phyloP scores from a whole-genome alignment of 2,113 vertebrate species.

The Sakesphorus luctuosus region DNA sequence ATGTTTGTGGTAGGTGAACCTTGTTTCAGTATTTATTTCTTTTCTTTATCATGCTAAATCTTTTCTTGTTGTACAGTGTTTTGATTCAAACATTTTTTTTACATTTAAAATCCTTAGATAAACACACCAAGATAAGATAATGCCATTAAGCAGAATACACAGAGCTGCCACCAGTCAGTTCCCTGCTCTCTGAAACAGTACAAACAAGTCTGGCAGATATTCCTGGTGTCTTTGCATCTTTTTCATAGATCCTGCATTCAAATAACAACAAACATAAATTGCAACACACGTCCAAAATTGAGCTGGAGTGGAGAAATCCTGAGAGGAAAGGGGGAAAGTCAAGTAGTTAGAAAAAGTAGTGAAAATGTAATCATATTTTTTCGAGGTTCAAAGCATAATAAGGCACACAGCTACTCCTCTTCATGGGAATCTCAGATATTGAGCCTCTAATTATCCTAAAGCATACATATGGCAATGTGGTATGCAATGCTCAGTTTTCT shows the following conservation, averaged over 20 bases:
- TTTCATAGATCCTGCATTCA: background rate
- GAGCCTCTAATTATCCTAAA: slow-evolving; percentile 28
- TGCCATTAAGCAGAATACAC: background rate
- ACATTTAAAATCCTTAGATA: background rate
- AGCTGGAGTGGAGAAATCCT: background rate
- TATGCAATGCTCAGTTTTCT: background rate
- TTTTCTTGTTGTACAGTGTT: background rate
- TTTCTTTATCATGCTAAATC: background rate
- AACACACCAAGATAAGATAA: background rate
- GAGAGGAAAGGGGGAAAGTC: background rate
- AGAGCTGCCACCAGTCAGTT: background rate
- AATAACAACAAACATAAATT: background rate
- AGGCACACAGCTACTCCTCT: background rate
- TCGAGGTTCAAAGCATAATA: background rate
- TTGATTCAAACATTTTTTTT: background rate
- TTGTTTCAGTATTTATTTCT: background rate
- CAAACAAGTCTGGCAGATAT: background rate
- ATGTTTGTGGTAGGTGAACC: background rate
- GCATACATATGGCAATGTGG: background rate
- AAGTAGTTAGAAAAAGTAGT: background rate
- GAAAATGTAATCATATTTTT: background rate
- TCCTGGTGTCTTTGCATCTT: background rate
- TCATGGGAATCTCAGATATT: background rate
- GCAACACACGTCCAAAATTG: background rate
- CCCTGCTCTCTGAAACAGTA: background rate